Evolutionary conservation across 2,113 vertebrate genomes (phyloP).

Genomic region (Chinchilla lanigera): DNA sequence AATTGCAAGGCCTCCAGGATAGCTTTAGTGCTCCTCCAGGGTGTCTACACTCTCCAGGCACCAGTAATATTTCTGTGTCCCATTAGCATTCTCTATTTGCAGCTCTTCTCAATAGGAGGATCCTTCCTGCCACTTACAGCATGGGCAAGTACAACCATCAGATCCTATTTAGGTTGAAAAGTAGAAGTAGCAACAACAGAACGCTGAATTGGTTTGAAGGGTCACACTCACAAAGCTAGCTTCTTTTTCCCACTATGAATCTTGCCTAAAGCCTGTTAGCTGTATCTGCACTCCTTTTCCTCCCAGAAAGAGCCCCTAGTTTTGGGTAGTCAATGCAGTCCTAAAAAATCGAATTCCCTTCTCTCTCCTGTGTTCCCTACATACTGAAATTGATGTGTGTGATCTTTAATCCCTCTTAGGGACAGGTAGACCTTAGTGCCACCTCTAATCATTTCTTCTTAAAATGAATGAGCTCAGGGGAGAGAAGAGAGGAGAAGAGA

Average conservation of each 20-base stretch:
- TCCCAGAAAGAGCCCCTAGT: background rate
- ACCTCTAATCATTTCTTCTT: background rate
- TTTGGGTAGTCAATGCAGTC: background rate
- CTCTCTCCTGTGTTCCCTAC: background rate
- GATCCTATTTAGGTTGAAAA: background rate
- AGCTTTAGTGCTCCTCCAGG: background rate
- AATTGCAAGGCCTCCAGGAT: background rate
- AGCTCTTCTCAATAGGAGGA: background rate
- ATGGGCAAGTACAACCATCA: slow-evolving; percentile 29
- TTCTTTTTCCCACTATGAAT: background rate
- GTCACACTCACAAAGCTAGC: background rate
- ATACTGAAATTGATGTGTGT: background rate
- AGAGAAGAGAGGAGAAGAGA: background rate
- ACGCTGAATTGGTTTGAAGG: background rate
- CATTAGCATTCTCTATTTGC: background rate
- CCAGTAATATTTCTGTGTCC: background rate
- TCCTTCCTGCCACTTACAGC: background rate
- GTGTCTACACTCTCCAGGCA: background rate
- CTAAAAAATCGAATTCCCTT: background rate
- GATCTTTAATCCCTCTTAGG: background rate
- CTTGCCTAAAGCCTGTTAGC: background rate
- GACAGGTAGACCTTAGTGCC: background rate
- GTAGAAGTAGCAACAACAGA: background rate
- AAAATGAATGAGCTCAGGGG: background rate
- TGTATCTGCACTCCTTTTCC: background rate